Evolutionary conservation across 2,888 invertebrate genomes (phyloP).

Genomic region (Eupithecia subfuscata): DNA sequence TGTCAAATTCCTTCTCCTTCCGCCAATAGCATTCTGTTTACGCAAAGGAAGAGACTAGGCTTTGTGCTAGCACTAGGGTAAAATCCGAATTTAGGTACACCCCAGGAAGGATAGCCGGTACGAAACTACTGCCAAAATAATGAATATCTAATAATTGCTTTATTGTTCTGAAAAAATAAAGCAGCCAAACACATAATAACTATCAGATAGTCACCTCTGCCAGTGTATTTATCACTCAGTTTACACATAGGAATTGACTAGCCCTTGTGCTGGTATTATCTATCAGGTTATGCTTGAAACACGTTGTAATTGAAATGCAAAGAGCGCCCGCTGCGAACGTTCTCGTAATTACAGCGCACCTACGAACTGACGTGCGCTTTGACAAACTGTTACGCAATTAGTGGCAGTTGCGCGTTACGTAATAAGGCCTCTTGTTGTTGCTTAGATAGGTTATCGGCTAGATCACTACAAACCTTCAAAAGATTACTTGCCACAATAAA

Average conservation of each 20-base stretch:
- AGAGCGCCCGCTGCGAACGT: conserved; percentile 51
- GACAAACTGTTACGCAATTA: conserved; percentile 61
- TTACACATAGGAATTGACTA: neutral
- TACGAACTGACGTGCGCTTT: conserved; percentile 55
- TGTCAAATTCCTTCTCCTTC: too few species aligned
- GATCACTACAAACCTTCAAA: neutral
- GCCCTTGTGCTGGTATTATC: neutral
- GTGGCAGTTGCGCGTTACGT: conserved; percentile 54
- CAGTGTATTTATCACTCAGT: too few species aligned
- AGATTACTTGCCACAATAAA: neutral
- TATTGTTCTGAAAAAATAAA: too few species aligned
- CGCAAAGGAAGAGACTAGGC: too few species aligned
- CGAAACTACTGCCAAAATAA: too few species aligned
- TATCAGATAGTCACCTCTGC: neutral
- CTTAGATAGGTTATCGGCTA: neutral
- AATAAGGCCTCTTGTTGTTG: conserved; percentile 48
- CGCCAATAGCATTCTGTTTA: too few species aligned
- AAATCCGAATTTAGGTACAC: too few species aligned
- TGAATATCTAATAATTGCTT: too few species aligned
- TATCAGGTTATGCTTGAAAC: conserved; percentile 35
- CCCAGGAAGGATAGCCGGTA: too few species aligned
- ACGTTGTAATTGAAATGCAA: conserved; percentile 56
- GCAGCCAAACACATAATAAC: too few species aligned
- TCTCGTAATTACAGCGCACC: conserved; percentile 57
- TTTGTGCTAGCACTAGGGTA: too few species aligned